Evolutionary conservation across 1,140 invertebrate genomes (phyloP).

Genomic region (Pachypeltis micranthus): DNA sequence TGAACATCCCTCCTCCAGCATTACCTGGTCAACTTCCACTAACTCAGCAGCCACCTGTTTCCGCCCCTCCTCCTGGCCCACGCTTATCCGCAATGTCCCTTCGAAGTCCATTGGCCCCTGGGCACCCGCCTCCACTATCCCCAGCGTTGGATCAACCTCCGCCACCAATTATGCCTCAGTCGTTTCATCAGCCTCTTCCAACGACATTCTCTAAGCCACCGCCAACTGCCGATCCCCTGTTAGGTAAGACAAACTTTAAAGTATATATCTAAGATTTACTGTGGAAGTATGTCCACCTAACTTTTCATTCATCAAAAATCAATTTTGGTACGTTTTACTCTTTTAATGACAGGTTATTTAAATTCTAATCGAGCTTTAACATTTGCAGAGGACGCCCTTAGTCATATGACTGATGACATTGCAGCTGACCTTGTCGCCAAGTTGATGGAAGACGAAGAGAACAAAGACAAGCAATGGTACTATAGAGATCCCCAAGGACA

Average conservation of each 20-base stretch:
- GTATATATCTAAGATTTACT: neutral
- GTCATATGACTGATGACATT: constrained; percentile 17
- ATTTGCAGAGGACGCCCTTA: constrained; percentile 10
- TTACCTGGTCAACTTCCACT: neutral
- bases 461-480: constrained; percentile 20
- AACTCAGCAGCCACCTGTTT: neutral
- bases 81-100: neutral
- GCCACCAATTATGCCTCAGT: neutral
- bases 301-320: neutral
- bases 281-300: neutral
- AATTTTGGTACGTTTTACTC: neutral
- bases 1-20: neutral
- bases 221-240: neutral
- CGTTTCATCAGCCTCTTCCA: neutral
- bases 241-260: neutral
- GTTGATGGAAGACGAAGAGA: constrained; percentile 22
- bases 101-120: neutral
- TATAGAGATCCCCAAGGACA: constrained; percentile 19
- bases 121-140: neutral
- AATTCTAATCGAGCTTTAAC: neutral
- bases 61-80: neutral
- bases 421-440: constrained; percentile 20
- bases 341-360: neutral
- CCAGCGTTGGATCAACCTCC: neutral
- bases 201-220: neutral